Percentiles rank a stretch among this genome's conserved stretches.
Evolutionary conservation across 2,888 invertebrate species (phyloP).

Genomic region (Ormyrus pomaceus): DNA sequence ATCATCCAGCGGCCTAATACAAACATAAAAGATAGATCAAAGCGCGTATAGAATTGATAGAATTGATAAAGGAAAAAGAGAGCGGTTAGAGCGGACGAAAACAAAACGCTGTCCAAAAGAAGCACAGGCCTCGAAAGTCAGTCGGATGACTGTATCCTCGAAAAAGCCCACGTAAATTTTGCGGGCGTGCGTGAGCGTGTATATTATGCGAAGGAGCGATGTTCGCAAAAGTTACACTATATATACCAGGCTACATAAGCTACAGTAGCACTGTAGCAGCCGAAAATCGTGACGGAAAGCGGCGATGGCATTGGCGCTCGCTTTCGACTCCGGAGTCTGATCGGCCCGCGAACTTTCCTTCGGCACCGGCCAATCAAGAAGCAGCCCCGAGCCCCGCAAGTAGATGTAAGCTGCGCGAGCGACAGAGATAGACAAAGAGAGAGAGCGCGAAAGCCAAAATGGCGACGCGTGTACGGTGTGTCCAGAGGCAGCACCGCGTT

Average conservation of each 20-base stretch:
- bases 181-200: too few species aligned
- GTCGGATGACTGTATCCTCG: too few species aligned
- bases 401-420: not conserved
- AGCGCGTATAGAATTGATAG: not conserved
- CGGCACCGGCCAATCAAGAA: conserved; percentile 11
- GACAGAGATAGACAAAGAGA: conserved; percentile 16
- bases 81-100: not conserved
- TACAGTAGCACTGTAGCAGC: too few species aligned
- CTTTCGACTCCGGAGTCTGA: not conserved
- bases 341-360: conserved; percentile 1
- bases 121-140: too few species aligned
- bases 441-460: conserved; percentile 48
- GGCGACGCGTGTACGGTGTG: conserved; percentile 47
- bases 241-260: too few species aligned
- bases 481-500: conserved; percentile 42
- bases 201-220: not conserved
- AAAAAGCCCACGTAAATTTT: too few species aligned
- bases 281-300: conserved; percentile 23
- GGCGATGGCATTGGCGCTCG: not conserved
- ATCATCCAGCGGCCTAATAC: not conserved
- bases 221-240: not conserved
- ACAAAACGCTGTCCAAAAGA: not conserved
- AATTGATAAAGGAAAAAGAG: not conserved
- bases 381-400: not conserved
- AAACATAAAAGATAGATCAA: not conserved